Base-by-base conservation (phyloP, 2,113 vertebrate species). In the Coptodon bakossiorum region DNA sequence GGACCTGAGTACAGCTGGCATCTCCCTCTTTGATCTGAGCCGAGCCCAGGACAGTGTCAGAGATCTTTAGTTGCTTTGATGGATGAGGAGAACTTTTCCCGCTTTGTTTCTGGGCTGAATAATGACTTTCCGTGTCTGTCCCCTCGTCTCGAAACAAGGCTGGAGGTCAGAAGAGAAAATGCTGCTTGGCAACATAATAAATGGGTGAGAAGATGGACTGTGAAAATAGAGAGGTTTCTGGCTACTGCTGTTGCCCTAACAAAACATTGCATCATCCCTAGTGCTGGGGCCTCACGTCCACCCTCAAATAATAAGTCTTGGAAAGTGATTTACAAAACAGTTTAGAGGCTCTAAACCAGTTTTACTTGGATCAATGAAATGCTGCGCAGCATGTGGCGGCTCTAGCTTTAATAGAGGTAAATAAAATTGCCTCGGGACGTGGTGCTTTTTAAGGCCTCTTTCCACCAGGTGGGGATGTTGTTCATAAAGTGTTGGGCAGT, bases 381-480 rank as follows among this genome's bases (percentile, higher is more conserved):
- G 24, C 11, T 43, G n/a, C 24, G 4, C 9, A 81, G 57, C 56
- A 88, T 82, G 31, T 57, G 43, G 82, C 10, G 19, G 34, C 22
- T 89, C 71, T 79, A 3, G 71, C 81, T 80, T 76, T 84, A 57
- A 79, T 76, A 79, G 29, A 38, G 4, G 52, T 31, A 52, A 52
- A 82, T 71, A 3, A 83, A 83, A 68, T 34, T 48, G 80, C 86
- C 73, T 82, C 24, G 48, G 85, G 66, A 76, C 17, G 13, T 76
- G 19, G 5, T 17, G n/a, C 38, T 19, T 71, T 85, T 36, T 80
- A 56, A 81, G 24, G 6, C 3, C 27, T 88, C 29, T 78, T 80
- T 86, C 94, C 94, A 94, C 90, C 87, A 94, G 95, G 91, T 92
- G 94, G 95, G 80, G 90, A 84, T 94, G 84, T 93, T 93, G 94